These are phyloP conservation scores for Origma solitaria DNA, from an alignment of 2,113 vertebrate species.

Conservation along the genomic window DNA sequence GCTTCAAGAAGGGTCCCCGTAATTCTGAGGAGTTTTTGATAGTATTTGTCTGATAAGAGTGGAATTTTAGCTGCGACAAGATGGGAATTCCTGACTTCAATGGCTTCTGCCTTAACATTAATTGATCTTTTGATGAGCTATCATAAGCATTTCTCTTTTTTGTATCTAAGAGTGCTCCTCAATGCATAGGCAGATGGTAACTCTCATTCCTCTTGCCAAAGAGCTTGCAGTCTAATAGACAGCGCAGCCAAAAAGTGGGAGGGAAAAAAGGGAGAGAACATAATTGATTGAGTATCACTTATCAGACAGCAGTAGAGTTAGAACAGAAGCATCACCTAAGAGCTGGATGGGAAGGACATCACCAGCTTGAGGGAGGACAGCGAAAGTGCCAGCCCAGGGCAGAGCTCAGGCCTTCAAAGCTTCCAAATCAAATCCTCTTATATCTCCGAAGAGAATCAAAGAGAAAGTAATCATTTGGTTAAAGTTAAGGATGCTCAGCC, in stretches of 20 bases:
- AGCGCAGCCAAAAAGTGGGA: not conserved
- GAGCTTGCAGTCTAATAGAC: not conserved
- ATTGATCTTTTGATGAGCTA: not conserved
- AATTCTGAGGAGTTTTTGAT: not conserved
- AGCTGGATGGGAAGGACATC: not conserved
- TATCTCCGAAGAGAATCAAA: not conserved
- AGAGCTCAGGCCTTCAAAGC: not conserved
- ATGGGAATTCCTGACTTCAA: not conserved
- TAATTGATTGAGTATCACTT: not conserved
- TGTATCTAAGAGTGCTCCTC: not conserved
- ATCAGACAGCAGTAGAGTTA: not conserved
- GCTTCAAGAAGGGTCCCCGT: not conserved
- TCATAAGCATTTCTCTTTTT: not conserved
- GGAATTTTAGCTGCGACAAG: not conserved
- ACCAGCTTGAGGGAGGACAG: not conserved
- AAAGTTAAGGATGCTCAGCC: not conserved
- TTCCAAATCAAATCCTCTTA: not conserved
- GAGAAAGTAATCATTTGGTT: not conserved
- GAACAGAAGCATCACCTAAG: not conserved
- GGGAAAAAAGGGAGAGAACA: not conserved
- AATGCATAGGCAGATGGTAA: not conserved
- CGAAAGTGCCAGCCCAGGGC: not conserved
- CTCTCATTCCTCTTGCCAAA: not conserved
- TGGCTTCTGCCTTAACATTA: not conserved
- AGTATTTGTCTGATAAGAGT: not conserved